phyloP scores from a whole-genome alignment of 2,113 vertebrate species.

The Anarrhichthys ocellatus region DNA sequence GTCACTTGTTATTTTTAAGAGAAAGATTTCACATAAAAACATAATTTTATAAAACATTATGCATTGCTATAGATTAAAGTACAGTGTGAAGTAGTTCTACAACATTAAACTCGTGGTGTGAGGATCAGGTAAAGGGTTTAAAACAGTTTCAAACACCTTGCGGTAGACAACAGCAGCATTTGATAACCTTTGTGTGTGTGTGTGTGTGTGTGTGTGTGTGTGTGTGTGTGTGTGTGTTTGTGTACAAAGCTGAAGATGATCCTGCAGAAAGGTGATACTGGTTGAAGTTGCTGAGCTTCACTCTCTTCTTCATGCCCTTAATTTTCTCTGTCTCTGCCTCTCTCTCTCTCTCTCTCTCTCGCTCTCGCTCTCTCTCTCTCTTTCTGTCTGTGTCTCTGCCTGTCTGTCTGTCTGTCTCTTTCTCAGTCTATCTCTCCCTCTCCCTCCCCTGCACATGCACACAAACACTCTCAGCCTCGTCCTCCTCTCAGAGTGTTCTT shows the following conservation, averaged over 20 bases:
- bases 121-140: conserved; percentile 2
- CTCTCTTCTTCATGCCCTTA: conserved; percentile 64
- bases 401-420: not conserved
- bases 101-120: not conserved
- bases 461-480: conserved; percentile 10
- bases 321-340: conserved; percentile 12
- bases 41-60: not conserved
- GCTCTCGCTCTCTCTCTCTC: not conserved
- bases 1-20: not conserved
- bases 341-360: not conserved
- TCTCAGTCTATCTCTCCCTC: not conserved
- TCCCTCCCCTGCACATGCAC: conserved; percentile 7
- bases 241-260: conserved; percentile 53
- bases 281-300: conserved; percentile 70
- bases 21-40: not conserved
- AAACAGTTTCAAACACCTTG: conserved; percentile 15
- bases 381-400: not conserved
- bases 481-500: conserved; percentile 30
- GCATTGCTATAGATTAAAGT: not conserved
- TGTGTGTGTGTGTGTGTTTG: conserved; percentile 6
- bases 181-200: conserved; percentile 21
- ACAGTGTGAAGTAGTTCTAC: not conserved
- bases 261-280: conserved; percentile 75
- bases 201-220: conserved; percentile 18
- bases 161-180: conserved; percentile 4